Percentiles rank a stretch among this genome's conserved stretches.
phyloP scores from a whole-genome alignment of 1,140 invertebrate genomes.

The Diabrotica virgifera region DNA sequence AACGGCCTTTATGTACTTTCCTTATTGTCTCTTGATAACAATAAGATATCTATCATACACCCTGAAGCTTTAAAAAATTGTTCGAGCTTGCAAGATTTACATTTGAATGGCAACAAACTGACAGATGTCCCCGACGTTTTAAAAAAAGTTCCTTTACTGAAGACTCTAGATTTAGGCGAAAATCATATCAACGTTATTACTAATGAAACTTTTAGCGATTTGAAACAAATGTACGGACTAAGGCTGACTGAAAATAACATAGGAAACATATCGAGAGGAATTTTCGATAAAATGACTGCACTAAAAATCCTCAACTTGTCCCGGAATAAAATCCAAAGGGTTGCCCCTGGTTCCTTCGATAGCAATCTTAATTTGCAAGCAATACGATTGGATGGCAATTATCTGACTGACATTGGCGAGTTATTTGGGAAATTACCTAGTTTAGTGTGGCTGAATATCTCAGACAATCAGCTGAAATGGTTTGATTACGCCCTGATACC shows the following conservation, averaged over 20 bases:
- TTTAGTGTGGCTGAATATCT: constrained; percentile 88
- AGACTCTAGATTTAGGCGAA: constrained; percentile 84
- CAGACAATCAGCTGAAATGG: constrained; percentile 82
- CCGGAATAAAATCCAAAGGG: constrained; percentile 78
- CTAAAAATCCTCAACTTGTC: constrained; percentile 87
- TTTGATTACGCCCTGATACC: constrained; percentile 92
- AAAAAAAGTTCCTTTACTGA: constrained; percentile 72
- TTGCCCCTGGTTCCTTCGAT: constrained; percentile 84
- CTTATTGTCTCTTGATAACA: constrained; percentile 80
- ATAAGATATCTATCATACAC: constrained; percentile 74
- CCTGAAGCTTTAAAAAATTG: constrained; percentile 79
- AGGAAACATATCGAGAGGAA: constrained; percentile 77
- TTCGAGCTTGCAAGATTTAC: constrained; percentile 80
- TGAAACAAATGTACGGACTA: constrained; percentile 80
- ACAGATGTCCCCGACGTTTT: constrained; percentile 81
- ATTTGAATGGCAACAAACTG: constrained; percentile 85
- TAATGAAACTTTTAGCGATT: constrained; percentile 75
- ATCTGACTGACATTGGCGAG: constrained; percentile 77
- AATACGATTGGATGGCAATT: constrained; percentile 84
- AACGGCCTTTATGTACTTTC: constrained; percentile 74
- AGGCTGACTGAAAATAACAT: constrained; percentile 85
- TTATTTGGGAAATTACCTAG: constrained; percentile 83
- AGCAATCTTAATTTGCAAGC: constrained; percentile 80
- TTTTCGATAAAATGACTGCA: constrained; percentile 78
- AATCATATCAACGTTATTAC: constrained; percentile 82